Conservation (phyloP, 1,140 invertebrate species). For the Diuraphis noxia region DNA sequence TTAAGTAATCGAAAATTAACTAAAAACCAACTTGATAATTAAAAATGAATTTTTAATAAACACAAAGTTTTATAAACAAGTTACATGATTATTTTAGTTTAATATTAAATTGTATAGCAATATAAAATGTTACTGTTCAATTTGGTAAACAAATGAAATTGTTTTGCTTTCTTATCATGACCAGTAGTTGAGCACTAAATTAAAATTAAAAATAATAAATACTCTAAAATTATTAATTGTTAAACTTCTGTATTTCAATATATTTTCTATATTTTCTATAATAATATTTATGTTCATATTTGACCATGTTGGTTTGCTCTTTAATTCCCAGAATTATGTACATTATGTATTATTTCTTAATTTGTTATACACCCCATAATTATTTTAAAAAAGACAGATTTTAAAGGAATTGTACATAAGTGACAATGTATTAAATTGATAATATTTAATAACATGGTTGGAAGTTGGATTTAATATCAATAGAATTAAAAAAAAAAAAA, state of each 20-base stretch:
- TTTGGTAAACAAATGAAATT: conserved; percentile 45
- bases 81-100: neutral
- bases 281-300: neutral
- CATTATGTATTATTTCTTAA: neutral
- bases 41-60: neutral
- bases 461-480: neutral
- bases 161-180: conserved; percentile 14
- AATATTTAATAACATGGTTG: neutral
- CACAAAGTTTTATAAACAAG: neutral
- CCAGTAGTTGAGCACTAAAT: conserved; percentile 5
- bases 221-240: neutral
- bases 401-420: neutral
- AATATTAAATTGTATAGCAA: neutral
- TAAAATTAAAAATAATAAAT: conserved; percentile 7
- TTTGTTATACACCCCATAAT: neutral
- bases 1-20: neutral
- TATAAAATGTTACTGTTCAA: conserved; percentile 30
- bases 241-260: neutral
- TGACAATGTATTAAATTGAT: neutral
- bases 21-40: neutral
- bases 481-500: neutral
- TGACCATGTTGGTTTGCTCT: neutral
- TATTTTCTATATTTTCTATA: neutral
- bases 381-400: neutral
- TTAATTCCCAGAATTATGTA: neutral